Conservation (phyloP, 1,140 invertebrate species). For the fruit fly (Drosophila melanogaster) region DNA sequence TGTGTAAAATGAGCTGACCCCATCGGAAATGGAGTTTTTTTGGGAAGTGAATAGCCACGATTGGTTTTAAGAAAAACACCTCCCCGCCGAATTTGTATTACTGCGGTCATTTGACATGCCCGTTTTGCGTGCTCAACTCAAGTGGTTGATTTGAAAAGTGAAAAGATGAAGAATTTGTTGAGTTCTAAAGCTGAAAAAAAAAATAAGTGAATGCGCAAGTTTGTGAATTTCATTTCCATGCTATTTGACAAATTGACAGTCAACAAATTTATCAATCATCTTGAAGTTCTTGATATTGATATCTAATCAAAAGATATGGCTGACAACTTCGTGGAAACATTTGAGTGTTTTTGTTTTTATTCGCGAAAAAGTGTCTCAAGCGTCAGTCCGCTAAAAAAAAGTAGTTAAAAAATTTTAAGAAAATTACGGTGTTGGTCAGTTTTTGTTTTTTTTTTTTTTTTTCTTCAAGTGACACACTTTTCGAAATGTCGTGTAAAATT, state of each 20-base stretch:
- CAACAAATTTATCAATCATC: slow-evolving; percentile 65
- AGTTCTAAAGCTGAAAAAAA: slow-evolving; percentile 7
- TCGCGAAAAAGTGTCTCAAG: slow-evolving; percentile 9
- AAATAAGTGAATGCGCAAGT: slow-evolving; percentile 11
- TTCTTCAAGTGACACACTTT: neutral
- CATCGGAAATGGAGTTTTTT: neutral
- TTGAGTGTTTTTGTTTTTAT: slow-evolving; percentile 27
- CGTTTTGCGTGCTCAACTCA: slow-evolving; percentile 38
- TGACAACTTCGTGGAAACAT: slow-evolving; percentile 38
- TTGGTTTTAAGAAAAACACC: slow-evolving; percentile 4
- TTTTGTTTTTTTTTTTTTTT: too few relatives aligned
- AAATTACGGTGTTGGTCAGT: neutral
- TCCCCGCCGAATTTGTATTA: slow-evolving; percentile 7
- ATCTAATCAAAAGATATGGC: slow-evolving; percentile 74
- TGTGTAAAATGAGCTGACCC: slow-evolving; percentile 40
- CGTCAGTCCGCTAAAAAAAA: slow-evolving; percentile 4
- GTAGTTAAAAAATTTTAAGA: neutral
- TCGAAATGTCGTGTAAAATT: neutral
- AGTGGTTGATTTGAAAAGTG: slow-evolving; percentile 47
- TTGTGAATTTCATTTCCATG: slow-evolving; percentile 27
- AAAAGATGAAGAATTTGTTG: slow-evolving; percentile 6
- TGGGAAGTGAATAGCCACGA: slow-evolving; percentile 15
- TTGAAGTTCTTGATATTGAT: slow-evolving; percentile 60
- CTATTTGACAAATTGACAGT: slow-evolving; percentile 51
- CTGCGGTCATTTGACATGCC: slow-evolving; percentile 4